These are phyloP conservation scores for Pseudomyrmex sp. DNA, from an alignment of 1,140 invertebrate genomes.

Conservation along the genomic window DNA sequence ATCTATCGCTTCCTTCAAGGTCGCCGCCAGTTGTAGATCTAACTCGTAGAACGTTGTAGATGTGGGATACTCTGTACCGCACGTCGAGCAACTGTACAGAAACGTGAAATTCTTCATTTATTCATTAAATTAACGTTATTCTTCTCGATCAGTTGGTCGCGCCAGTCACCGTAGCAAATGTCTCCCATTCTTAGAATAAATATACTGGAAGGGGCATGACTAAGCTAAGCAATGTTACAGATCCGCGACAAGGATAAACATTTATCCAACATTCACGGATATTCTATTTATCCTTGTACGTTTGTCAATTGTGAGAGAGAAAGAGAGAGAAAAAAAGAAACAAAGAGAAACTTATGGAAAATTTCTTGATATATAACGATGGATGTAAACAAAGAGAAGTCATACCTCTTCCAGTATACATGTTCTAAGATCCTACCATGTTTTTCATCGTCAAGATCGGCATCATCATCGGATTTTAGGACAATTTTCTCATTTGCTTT, in stretches of 20 bases:
- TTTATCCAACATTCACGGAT: no score
- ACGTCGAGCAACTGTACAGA: constrained; percentile 86
- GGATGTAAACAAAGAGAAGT: no score
- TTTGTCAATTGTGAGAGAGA: no score
- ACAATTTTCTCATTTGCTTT: constrained; percentile 74
- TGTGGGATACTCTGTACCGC: constrained; percentile 86
- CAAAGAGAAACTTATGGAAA: no score
- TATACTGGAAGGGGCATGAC: no score
- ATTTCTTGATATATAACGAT: no score
- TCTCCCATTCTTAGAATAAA: no score
- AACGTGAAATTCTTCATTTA: constrained; percentile 63
- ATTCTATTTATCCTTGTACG: no score
- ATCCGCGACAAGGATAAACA: no score
- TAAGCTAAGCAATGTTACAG: no score
- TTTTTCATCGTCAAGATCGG: constrained; percentile 73
- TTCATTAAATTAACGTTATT: constrained; percentile 44
- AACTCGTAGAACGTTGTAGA: constrained; percentile 89
- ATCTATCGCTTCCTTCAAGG: constrained; percentile 87
- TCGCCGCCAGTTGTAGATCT: constrained; percentile 88
- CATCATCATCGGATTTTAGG: constrained; percentile 73
- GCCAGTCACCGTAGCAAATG: constrained; percentile 70
- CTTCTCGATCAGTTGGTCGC: constrained; percentile 73
- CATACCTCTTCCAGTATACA: constrained; percentile 24
- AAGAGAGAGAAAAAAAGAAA: no score
- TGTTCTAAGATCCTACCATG: constrained; percentile 68